Percentiles rank a stretch among this genome's conserved stretches.
These are phyloP conservation scores for Bembecia ichneumoniformis DNA, from an alignment of 2,888 invertebrate genomes.

Conservation along the genomic window DNA sequence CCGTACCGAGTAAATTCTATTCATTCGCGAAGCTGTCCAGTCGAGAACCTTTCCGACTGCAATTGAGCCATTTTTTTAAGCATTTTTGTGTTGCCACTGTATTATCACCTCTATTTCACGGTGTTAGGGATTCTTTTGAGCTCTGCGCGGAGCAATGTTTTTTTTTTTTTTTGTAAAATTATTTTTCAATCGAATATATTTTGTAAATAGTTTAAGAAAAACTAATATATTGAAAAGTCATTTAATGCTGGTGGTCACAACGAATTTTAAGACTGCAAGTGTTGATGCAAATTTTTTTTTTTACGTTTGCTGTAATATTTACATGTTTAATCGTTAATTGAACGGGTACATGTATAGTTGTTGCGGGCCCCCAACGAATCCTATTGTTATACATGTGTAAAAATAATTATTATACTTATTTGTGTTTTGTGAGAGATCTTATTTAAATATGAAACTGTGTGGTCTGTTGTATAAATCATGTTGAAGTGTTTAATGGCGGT, in stretches of 20 bases:
- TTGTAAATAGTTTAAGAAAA: conserved; percentile 42
- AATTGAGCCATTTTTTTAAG: no score
- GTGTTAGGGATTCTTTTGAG: conserved; percentile 38
- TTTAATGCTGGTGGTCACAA: conserved; percentile 67
- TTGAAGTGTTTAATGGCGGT: conserved; percentile 2
- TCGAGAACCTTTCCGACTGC: no score
- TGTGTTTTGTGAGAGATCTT: no score
- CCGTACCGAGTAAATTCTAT: no score
- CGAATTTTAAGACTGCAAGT: conserved; percentile 69
- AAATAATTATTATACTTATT: not conserved
- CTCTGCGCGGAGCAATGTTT: conserved; percentile 59
- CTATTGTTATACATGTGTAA: not conserved
- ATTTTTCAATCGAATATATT: conserved; percentile 51
- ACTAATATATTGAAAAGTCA: conserved; percentile 25
- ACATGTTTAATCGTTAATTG: conserved; percentile 49
- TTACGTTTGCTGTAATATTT: conserved; percentile 38
- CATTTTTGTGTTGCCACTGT: conserved; percentile 39
- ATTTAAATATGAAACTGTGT: no score
- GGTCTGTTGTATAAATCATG: not conserved
- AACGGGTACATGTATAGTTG: conserved; percentile 38
- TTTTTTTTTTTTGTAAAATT: conserved; percentile 18
- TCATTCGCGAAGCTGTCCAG: no score
- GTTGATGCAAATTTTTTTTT: conserved; percentile 34
- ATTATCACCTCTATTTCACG: conserved; percentile 30
- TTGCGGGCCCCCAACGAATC: not conserved